Evolutionary conservation across 2,888 invertebrate species (phyloP), one percentile per base, ranked within the genome.

Genomic region (Ametastegia equiseti): DNA sequence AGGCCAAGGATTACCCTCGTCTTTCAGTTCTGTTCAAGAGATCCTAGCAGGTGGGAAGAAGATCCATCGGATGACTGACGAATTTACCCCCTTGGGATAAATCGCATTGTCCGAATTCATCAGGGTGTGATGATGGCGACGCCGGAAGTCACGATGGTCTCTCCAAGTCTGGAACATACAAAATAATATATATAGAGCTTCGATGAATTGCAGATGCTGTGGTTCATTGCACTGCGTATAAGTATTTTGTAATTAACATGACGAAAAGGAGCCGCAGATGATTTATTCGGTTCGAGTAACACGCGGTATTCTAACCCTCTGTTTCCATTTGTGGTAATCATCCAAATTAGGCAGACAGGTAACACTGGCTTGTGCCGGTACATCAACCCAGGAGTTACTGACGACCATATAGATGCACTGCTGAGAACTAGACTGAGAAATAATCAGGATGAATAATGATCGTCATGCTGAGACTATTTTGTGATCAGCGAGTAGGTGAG

Each of bases 281-380:
- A 75, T 75, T 75, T 36, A 36, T 54, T n/a, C 54, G 54, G 36
- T 54, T 36, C 75, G 6, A 71, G 47, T 27, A 19, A 23, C 27
- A 13, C 65, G 27, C 4, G 15, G 45, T 47, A 47, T 71, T 47
- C 54, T 6, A n/a, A 36, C 36, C 23, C 54, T 50, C 50, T 36
- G 75, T 50, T 75, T 54, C 33, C 54, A 75, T 75, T 54, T 75
- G 75, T 11, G 54, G 54, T 54, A 75, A 75, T 54, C 54, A 75
- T 3, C 36, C 9, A 19, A 75, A 75, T 54, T 36, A 50, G 23
- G 19, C 36, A 15, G 75, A 75, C 75, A 54, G 71, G 33, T 75
- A 54, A 75, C 54, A 75, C 23, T 75, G 36, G 36, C 36, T n/a
- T n/a, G n/a, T n/a, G 50, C 11, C 36, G n/a, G 54, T 75, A 36